Evolutionary conservation across 1,140 invertebrate species (phyloP).

Genomic region (Drosophila virilis): DNA sequence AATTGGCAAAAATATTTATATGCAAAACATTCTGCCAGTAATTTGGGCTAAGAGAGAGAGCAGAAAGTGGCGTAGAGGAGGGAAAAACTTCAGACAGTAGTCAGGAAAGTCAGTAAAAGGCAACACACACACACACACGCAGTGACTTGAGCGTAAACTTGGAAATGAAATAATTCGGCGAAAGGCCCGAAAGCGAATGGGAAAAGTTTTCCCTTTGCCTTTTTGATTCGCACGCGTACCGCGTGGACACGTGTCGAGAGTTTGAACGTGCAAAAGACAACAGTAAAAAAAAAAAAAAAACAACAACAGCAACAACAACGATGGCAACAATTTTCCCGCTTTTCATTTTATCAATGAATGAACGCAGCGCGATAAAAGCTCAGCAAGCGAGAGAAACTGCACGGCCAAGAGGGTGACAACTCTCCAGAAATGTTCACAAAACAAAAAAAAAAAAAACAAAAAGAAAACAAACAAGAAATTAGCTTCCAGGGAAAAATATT

Average conservation of each 20-base stretch:
- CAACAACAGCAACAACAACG: slow-evolving; percentile 27
- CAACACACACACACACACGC: not conserved
- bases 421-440: slow-evolving; percentile 26
- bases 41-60: slow-evolving; percentile 5
- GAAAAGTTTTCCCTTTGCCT: slow-evolving; percentile 57
- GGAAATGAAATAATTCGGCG: slow-evolving; percentile 56
- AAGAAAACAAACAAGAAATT: slow-evolving; percentile 17
- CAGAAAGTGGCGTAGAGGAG: not conserved
- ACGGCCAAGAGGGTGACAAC: not conserved
- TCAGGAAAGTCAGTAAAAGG: slow-evolving; percentile 19
- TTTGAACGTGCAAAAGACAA: slow-evolving; percentile 54
- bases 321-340: slow-evolving; percentile 13
- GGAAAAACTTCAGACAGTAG: not conserved
- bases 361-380: not conserved
- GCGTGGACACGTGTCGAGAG: slow-evolving; percentile 24
- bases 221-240: slow-evolving; percentile 26
- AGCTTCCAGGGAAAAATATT: slow-evolving; percentile 8
- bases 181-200: slow-evolving; percentile 50
- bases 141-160: slow-evolving; percentile 61
- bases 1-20: slow-evolving; percentile 62
- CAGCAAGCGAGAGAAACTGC: not conserved
- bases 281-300: slow-evolving; percentile 35
- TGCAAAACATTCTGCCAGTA: slow-evolving; percentile 32
- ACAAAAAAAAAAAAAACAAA: not conserved
- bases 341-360: slow-evolving; percentile 38